Evolutionary conservation across 2,797 vertebrate species (phyloP), one percentile per base, ranked within the genome.

Genomic region (Amazonetta brasiliensis): DNA sequence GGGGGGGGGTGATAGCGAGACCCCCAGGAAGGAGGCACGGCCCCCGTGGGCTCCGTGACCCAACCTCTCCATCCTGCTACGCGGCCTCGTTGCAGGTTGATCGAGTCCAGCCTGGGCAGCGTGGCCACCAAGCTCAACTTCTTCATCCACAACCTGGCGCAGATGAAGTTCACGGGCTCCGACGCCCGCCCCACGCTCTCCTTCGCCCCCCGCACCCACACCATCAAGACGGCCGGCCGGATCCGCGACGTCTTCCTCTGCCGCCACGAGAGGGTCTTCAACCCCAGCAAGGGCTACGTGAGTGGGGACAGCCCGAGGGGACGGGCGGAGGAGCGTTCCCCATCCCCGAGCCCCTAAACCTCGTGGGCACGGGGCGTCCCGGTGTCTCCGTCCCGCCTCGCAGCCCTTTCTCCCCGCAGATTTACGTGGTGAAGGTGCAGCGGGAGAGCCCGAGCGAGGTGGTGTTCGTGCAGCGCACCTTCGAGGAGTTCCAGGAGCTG

Each of bases 101-200:
- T 99, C 3, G 99, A 99, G 97, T 99, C 99, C 83, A 99, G 99
- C 97, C 97, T 99, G 78, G 99, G 99, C 94, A 99, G 99, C 3
- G 99, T 99, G 28, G 99, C 99, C 96, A 99, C 99, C 84, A 99
- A 99, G 96, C 98, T 99, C 75, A 99, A 99, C 98, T 99, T 99
- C 98, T 99, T 99, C 98, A 99, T 99, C 97, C 99, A 99, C 97
- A 99, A 99, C 95, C 98, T 99, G 98, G 99, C 99, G 2, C 99
- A 99, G 98, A 99, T 99, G 99, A 99, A 99, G 97, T 99, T 99
- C 74, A 96, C 98, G 0, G 98, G 98, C 7, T 98, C 98, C 0
- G 99, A 99, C 2, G 98, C 99, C 15, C 98, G 98, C 2, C 98
- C 99, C 0, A 92, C 98, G 11, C 98, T 99, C 58, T 99, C 99